These are phyloP conservation scores for Cataglyphis albicans DNA, from an alignment of 2,888 invertebrate species.

Conservation along the genomic window DNA sequence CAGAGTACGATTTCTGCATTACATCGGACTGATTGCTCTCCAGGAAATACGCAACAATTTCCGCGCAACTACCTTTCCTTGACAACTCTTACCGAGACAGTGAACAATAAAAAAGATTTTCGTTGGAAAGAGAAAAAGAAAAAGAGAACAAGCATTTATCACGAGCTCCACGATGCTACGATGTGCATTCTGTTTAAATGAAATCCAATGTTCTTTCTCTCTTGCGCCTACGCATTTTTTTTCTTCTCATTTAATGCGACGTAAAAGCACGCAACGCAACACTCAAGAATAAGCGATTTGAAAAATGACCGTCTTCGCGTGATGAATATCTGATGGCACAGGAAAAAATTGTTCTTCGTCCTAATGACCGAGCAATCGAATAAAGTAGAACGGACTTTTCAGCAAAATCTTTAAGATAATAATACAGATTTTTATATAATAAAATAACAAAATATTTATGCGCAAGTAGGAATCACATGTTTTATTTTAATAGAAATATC, in stretches of 20 bases:
- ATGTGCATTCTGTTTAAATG: conserved; percentile 33
- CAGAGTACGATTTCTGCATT: conserved; percentile 11
- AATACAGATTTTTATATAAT: background rate
- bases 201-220: conserved; percentile 17
- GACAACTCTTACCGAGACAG: conserved; percentile 24
- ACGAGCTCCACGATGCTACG: background rate
- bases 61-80: background rate
- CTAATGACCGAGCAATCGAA: background rate
- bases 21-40: conserved; percentile 26
- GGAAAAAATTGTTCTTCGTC: conserved; percentile 7
- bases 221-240: background rate
- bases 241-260: background rate
- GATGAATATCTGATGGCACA: conserved; percentile 12
- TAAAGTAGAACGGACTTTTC: background rate
- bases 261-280: conserved; percentile 12
- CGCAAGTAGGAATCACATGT: background rate
- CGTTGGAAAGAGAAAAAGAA: background rate
- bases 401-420: background rate
- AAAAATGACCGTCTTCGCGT: conserved; percentile 17
- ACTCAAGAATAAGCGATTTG: conserved; percentile 4
- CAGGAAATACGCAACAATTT: conserved; percentile 13
- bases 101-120: conserved; percentile 9
- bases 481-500: background rate
- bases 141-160: conserved; percentile 24
- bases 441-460: background rate